Evolutionary conservation across 2,888 invertebrate species (phyloP).

Genomic region (Dromius quadrimaculatus): DNA sequence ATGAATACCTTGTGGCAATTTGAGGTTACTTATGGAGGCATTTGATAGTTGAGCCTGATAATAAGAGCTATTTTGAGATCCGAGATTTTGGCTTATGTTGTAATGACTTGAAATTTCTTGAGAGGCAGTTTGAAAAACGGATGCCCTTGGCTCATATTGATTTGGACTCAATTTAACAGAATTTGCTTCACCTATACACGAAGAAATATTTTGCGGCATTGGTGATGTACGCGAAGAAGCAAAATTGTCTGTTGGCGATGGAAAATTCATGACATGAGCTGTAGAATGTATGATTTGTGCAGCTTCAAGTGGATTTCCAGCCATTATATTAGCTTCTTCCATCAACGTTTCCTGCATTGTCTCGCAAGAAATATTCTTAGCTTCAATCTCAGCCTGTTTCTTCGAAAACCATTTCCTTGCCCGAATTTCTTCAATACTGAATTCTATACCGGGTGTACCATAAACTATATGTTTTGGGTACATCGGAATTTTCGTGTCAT

Average conservation of each 20-base stretch:
- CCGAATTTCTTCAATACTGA: constrained; percentile 83
- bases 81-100: not conserved
- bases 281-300: constrained; percentile 57
- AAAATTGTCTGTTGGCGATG: not conserved
- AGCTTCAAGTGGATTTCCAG: constrained; percentile 52
- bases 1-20: not conserved
- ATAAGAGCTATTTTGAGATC: constrained; percentile 10
- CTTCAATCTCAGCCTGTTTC: not conserved
- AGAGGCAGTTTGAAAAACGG: not conserved
- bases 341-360: constrained; percentile 35
- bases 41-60: not conserved
- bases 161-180: not conserved
- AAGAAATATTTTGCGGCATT: constrained; percentile 10
- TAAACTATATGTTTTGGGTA: constrained; percentile 79
- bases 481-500: constrained; percentile 74
- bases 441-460: constrained; percentile 73
- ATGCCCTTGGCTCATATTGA: not conserved
- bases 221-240: not conserved
- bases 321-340: constrained; percentile 34
- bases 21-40: not conserved
- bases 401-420: constrained; percentile 61
- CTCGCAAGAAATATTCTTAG: not conserved
- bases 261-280: not conserved
- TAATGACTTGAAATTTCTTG: not conserved
- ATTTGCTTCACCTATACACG: not conserved